Conservation (phyloP, 92 coral and sea anemone species). For the Anthopleura xanthogrammica region DNA sequence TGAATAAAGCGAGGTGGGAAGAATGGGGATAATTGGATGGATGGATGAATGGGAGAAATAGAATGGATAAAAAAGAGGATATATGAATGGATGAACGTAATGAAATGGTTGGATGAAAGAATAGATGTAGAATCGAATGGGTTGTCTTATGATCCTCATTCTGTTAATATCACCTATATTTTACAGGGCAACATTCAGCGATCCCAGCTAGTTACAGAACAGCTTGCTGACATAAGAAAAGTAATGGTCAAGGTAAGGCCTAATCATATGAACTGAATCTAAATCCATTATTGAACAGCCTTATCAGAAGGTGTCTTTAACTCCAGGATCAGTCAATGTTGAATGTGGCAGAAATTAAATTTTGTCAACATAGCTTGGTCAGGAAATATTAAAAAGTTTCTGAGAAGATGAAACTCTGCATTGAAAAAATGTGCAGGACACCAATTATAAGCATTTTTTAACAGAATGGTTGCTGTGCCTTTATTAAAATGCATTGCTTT, state of each 20-base stretch:
- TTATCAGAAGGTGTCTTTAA: too few species aligned
- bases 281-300: too few species aligned
- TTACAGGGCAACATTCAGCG: slow-evolving; percentile 94
- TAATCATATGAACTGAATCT: neutral
- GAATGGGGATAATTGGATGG: neutral
- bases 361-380: too few species aligned
- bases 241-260: slow-evolving; percentile 84
- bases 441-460: too few species aligned
- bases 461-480: neutral
- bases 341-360: too few species aligned
- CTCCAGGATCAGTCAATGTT: too few species aligned
- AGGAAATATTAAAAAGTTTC: too few species aligned
- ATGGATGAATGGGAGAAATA: neutral
- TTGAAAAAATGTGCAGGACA: too few species aligned
- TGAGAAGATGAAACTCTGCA: too few species aligned
- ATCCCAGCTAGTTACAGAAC: slow-evolving; percentile 93
- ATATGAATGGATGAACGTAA: neutral
- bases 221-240: slow-evolving; percentile 89
- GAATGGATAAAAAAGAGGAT: neutral
- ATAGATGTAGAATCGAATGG: too few species aligned
- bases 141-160: too few species aligned
- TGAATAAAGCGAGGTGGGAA: neutral
- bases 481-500: neutral
- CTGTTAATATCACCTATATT: neutral
- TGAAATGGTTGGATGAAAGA: too few species aligned